Conservation (phyloP, 2,797 vertebrate species). For the Schizothorax lantsangensis region DNA sequence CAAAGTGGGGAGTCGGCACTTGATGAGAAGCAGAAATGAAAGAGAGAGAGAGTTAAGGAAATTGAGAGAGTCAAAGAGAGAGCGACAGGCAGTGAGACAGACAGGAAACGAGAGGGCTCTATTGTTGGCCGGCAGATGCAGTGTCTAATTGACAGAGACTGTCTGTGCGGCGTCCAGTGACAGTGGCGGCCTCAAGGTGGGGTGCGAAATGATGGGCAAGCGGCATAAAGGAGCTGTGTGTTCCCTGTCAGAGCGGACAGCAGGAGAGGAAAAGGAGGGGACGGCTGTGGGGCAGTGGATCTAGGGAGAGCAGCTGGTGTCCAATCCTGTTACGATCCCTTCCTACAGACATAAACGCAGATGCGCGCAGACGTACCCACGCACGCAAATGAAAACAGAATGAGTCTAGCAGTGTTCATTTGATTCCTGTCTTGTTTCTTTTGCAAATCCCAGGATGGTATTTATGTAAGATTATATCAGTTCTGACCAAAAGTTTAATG, state of each 20-base stretch:
- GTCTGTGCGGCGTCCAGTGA: slow-evolving; percentile 69
- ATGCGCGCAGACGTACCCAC: slow-evolving; percentile 47
- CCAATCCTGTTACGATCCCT: slow-evolving; percentile 75
- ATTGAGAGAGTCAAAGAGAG: slow-evolving; percentile 39
- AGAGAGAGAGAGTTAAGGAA: slow-evolving; percentile 21
- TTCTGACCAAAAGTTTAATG: slow-evolving; percentile 76
- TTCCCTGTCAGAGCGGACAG: slow-evolving; percentile 76
- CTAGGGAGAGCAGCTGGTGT: slow-evolving; percentile 75
- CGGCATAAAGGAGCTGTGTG: slow-evolving; percentile 77
- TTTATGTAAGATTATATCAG: slow-evolving; percentile 79
- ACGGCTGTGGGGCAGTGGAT: slow-evolving; percentile 52
- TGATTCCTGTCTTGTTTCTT: slow-evolving; percentile 61
- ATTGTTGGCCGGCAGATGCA: slow-evolving; percentile 75
- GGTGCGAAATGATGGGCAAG: slow-evolving; percentile 77
- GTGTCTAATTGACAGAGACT: slow-evolving; percentile 77
- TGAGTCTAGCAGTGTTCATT: slow-evolving; percentile 61
- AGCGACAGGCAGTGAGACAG: slow-evolving; percentile 42
- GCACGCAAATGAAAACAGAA: slow-evolving; percentile 50
- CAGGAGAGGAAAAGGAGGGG: slow-evolving; percentile 61
- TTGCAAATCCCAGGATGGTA: slow-evolving; percentile 68
- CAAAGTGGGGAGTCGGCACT: slow-evolving; percentile 40
- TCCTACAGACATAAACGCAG: slow-evolving; percentile 47
- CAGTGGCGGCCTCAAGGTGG: slow-evolving; percentile 75
- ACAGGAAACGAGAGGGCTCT: slow-evolving; percentile 53
- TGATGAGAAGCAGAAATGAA: slow-evolving; percentile 34